Percentiles rank a stretch among this genome's conserved stretches.
phyloP scores from a whole-genome alignment of 2,797 vertebrate genomes.

The Emys orbicularis region DNA sequence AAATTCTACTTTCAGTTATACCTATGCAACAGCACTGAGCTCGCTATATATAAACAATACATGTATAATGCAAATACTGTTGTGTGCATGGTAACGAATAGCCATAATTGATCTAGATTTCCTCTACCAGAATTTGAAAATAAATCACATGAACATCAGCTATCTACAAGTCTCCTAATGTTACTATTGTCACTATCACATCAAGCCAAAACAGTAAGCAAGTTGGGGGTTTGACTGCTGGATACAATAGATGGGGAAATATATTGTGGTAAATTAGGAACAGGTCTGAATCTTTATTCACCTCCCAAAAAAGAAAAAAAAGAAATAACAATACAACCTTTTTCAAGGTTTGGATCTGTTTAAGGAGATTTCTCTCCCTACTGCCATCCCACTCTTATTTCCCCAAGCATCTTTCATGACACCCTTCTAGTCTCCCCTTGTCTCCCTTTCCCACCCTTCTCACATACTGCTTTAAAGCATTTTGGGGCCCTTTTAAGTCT shows the following conservation, averaged over 20 bases:
- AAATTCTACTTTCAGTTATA: not conserved
- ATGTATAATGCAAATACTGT: not conserved
- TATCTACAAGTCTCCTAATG: fast-evolving
- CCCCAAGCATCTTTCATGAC: no score
- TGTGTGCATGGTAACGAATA: not conserved
- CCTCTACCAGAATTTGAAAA: fast-evolving
- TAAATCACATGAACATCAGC: not conserved
- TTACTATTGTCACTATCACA: not conserved
- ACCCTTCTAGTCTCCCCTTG: no score
- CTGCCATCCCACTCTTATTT: fast-evolving
- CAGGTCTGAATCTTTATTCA: not conserved
- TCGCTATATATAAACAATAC: not conserved
- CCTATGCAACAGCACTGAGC: fast-evolving
- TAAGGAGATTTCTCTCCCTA: not conserved
- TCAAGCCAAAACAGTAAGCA: fast-evolving
- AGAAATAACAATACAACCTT: not conserved
- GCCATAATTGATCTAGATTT: not conserved
- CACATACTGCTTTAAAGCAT: no score
- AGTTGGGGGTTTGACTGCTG: not conserved
- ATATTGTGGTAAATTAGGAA: not conserved
- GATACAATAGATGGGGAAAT: not conserved
- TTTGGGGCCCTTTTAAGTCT: not conserved
- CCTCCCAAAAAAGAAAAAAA: not conserved
- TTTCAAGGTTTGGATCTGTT: not conserved
- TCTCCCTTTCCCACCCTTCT: no score